Base-by-base conservation (phyloP, 2,888 invertebrate species). In the Chloromyia formosa region DNA sequence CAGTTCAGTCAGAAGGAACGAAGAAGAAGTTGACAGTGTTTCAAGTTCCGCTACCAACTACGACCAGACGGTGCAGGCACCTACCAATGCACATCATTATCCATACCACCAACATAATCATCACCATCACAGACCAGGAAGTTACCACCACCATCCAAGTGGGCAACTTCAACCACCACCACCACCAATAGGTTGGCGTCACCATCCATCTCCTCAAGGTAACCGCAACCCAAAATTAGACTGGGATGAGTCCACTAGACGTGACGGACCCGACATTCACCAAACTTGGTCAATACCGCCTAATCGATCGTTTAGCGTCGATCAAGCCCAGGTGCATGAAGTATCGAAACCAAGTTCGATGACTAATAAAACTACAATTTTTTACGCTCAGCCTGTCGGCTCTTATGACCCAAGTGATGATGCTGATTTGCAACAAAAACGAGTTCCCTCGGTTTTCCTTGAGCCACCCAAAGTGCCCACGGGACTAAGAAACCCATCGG, bases 361-460 rank as follows among this genome's bases (percentile, higher is more conserved):
- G 4, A 27, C 18, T n/a, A 64, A n/a, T 20, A 53, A 23, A 16
- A 69, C 62, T 14, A 73, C 40, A 22, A 77, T 80, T 71, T 82
- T 82, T 73, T 83, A 83, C 75, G 83, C 83, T 23, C 80, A 82
- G 75, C 84, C 83, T 10, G 81, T 81, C 66, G 80, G 79, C 20
- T 16, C 14, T 7, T 40, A 27, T 9, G 49, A 61, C n/a, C 16
- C 45, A 7, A 58, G 16, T 18, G 22, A 62, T 45, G 27, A 35
- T 35, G 27, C 27, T 4, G 68, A 68, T 16, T 20, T 72, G 14
- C 42, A 40, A 72, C 68, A 68, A 22, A 45, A 53, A 49, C 22
- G 49, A 14, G 42, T 68, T 3, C 68, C 68, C 12, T 40, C 18
- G 10, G 53, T 5, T 14, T n/a, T 27, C 20, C 45, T 42, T 3